phyloP scores from a whole-genome alignment of 2,113 vertebrate species.

The Rousettus leschenaultii region DNA sequence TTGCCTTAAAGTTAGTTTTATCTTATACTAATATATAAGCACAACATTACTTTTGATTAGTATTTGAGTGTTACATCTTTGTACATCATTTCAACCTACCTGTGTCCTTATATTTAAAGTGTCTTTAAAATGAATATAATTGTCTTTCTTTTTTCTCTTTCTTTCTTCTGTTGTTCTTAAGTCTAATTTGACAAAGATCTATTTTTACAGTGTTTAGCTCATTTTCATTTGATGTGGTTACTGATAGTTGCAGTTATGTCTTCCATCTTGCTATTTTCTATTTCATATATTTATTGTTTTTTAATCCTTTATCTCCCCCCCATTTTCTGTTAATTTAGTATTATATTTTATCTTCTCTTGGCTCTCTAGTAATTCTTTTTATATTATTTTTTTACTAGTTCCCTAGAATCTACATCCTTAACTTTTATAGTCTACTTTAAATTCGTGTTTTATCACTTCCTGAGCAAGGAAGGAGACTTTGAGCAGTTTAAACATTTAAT shows the following conservation, averaged over 20 bases:
- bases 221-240: slow-evolving; percentile 8
- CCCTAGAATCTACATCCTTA: neutral
- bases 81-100: neutral
- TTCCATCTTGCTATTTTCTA: neutral
- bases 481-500: neutral
- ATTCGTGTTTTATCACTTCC: neutral
- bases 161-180: neutral
- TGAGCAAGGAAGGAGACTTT: neutral
- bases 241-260: neutral
- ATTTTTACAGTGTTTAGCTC: neutral
- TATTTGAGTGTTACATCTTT: neutral
- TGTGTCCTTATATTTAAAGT: neutral
- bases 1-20: neutral
- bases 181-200: neutral
- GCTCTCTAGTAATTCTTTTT: neutral
- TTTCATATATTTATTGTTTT: neutral
- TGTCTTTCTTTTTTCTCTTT: neutral
- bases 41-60: neutral
- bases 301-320: neutral
- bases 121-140: neutral
- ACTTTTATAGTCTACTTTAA: neutral
- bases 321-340: neutral
- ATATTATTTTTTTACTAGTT: neutral
- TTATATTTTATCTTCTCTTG: neutral
- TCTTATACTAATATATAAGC: neutral